These are phyloP conservation scores for Phyllostomus discolor DNA, from an alignment of 2,113 vertebrate genomes.

Conservation along the genomic window DNA sequence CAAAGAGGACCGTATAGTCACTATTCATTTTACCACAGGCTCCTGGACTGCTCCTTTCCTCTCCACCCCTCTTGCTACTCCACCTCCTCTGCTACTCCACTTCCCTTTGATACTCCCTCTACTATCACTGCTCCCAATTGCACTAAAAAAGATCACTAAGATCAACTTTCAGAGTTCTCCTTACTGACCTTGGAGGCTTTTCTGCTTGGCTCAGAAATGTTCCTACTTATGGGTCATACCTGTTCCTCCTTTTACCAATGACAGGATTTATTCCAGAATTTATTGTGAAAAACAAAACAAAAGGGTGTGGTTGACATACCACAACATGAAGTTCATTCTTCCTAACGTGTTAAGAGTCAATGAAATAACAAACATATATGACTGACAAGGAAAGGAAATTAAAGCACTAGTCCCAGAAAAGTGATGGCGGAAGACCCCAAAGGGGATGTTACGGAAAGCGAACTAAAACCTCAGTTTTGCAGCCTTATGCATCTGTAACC, in stretches of 20 bases:
- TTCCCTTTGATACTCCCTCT: not conserved
- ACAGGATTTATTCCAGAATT: not conserved
- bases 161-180: not conserved
- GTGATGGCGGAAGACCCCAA: not conserved
- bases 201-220: not conserved
- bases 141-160: not conserved
- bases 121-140: not conserved
- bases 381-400: not conserved
- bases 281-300: constrained; percentile 6
- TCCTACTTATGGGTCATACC: not conserved
- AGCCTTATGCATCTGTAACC: not conserved
- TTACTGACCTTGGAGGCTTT: not conserved
- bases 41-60: not conserved
- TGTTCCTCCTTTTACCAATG: not conserved
- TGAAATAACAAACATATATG: not conserved
- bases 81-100: not conserved
- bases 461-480: not conserved
- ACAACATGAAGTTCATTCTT: not conserved
- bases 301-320: not conserved
- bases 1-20: not conserved
- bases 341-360: not conserved
- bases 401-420: not conserved
- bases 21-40: not conserved
- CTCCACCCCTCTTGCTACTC: not conserved
- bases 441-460: not conserved